Evolutionary conservation across 1,140 invertebrate genomes (phyloP), one percentile per base, ranked within the genome.

Genomic region (Dermatophagoides farinae): DNA sequence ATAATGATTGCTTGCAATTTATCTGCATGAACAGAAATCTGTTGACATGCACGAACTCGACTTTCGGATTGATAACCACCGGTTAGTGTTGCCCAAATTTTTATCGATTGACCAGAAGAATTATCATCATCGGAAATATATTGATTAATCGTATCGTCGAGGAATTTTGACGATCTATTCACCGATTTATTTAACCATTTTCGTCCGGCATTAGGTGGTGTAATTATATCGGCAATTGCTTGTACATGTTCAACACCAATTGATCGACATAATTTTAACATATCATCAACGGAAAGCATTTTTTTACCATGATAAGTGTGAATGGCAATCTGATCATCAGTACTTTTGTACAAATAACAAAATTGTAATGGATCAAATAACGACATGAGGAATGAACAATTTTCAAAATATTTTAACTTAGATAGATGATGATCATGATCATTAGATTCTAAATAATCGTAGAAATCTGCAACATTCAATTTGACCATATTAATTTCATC

Each of bases 101-200:
- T 12, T 23, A 55, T 25, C 47, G 47, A 23, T n/a, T 44, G 14
- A 20, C 5, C 51, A 9, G n/a, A 16, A n/a, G n/a, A n/a, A n/a
- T n/a, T n/a, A 14, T 53, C 51, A 5, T 53, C 37, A 2, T 53
- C 20, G 1, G 51, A 53, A n/a, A 25, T 18, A 14, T 11, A 18
- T 49, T 8, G 9, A 49, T 22, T 49, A 11, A 49, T 18, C 9
- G n/a, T 50, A 8, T 55, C 25, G 4, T 55, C 53, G 5, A 55
- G 31, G n/a, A 55, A 41, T 40, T 39, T 18, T 5, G 1, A 2
- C n/a, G 53, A 55, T 18, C 53, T 14, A 55, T 39, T 38, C 39
- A 44, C 53, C 31, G 53, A 14, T 44, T 55, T 55, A n/a, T 14
- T 23, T 23, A 31, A 39, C 53, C 53, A 55, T 44, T 55, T 55